Evolutionary conservation across 2,113 vertebrate genomes (phyloP), one percentile per base, ranked within the genome.

Genomic region (Malurus alboscapulatus): DNA sequence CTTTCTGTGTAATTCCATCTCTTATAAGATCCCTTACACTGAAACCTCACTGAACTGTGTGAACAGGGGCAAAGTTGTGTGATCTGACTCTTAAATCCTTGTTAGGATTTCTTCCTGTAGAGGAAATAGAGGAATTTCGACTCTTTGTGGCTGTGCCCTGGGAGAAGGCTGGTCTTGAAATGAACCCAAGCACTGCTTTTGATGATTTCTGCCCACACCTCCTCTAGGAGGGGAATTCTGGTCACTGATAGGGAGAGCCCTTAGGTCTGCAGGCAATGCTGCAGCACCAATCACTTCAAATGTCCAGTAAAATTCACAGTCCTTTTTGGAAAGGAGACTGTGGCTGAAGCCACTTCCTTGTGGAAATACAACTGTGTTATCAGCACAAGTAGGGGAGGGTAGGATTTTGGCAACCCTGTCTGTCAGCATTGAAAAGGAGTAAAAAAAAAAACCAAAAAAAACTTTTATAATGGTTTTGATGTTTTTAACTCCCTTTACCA

Each of bases 71-170:
- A 29, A 48, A 69, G 27, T 0, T 58, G 34, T 54, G 42, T 58
- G 55, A 26, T 77, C 24, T 59, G 81, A 59, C 34, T 34, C 18
- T 42, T 30, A 38, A 84, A 34, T 40, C 58, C 30, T 62, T 51
- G 8, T 26, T 26, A 45, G 51, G 84, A 77, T 58, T 88, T 84
- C 48, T 29, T 80, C 44, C 30, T 40, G 47, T 10, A 54, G 55
- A 76, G 50, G 47, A 84, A 87, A 50, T 1, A 36, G 17, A 27
- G 51, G 55, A 54, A 54, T 63, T 74, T 42, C n/a, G 90, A 44
- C 58, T 26, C 26, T 69, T 29, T 0, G 1, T 80, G 79, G 40
- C 54, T 10, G 0, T 40, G 30, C 34, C 57, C 2, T 10, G 50
- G 11, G 44, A 85, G 71, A 34, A 74, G 14, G 6, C 40, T 65